Conservation (phyloP, 2,113 vertebrate species). For the Gymnocephalus cernua region DNA sequence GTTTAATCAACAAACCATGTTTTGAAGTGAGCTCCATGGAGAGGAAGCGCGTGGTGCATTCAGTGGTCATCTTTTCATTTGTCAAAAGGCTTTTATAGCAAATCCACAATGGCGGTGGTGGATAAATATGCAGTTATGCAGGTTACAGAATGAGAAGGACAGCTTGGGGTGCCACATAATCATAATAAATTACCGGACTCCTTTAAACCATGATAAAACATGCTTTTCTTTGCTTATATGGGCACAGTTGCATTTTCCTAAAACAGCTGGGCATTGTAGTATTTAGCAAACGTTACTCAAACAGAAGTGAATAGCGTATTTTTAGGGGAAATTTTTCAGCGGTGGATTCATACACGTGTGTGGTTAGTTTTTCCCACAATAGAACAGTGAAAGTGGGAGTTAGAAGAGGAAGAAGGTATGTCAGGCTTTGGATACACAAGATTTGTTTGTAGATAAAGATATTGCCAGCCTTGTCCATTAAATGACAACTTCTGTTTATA, state of each 20-base stretch:
- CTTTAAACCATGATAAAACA: conserved; percentile 5
- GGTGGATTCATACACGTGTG: not conserved
- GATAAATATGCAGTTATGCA: not conserved
- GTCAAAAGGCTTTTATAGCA: conserved; percentile 56
- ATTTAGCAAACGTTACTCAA: not conserved
- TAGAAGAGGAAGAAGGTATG: not conserved
- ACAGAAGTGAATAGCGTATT: not conserved
- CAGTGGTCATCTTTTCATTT: conserved; percentile 35
- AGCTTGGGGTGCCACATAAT: not conserved
- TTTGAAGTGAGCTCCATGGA: conserved; percentile 59
- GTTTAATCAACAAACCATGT: conserved; percentile 45
- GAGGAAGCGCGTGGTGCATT: conserved; percentile 21
- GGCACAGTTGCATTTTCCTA: not conserved
- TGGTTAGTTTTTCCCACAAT: too few relatives aligned
- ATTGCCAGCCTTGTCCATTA: not conserved
- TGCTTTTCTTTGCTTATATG: not conserved
- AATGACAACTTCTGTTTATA: not conserved
- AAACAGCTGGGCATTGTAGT: not conserved
- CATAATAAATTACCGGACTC: not conserved
- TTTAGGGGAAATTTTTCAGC: not conserved
- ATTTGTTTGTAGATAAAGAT: not conserved
- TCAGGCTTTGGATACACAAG: not conserved
- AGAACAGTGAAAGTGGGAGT: too few relatives aligned
- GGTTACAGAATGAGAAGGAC: not conserved
- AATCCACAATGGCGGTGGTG: not conserved